phyloP scores from a whole-genome alignment of 2,797 vertebrate species.

The Mormyrus proboscirostris region DNA sequence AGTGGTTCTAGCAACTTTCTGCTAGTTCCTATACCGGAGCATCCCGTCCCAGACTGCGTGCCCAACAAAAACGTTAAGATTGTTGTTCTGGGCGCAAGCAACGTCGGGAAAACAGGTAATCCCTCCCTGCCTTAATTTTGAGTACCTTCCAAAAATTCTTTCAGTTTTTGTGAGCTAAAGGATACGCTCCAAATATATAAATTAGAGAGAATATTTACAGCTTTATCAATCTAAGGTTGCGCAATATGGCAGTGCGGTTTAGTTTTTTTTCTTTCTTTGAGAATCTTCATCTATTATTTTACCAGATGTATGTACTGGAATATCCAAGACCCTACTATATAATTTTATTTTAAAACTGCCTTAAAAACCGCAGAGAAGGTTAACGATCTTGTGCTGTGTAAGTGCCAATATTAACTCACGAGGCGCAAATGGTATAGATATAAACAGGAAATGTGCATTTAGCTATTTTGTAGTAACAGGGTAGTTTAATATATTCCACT shows the following conservation, averaged over 20 bases:
- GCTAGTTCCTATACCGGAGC: constrained; percentile 85
- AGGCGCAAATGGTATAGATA: not conserved
- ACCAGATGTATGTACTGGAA: not conserved
- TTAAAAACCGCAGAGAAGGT: not conserved
- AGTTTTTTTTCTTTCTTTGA: not conserved
- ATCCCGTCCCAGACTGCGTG: constrained; percentile 69
- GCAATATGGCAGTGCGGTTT: not conserved
- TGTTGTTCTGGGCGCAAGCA: constrained; percentile 79
- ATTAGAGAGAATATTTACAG: not conserved
- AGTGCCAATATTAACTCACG: not conserved
- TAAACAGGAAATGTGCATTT: not conserved
- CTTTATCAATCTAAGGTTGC: not conserved
- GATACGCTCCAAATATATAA: not conserved
- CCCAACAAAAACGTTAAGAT: constrained; percentile 84
- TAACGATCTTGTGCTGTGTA: not conserved
- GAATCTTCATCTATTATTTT: not conserved
- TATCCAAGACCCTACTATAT: not conserved
- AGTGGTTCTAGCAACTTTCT: constrained; percentile 77
- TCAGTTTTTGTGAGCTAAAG: not conserved
- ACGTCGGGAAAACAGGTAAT: constrained; percentile 85
- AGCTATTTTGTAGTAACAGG: not conserved
- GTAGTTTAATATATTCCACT: not conserved
- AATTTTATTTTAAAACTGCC: not conserved
- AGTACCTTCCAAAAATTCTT: not conserved
- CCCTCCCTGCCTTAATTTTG: not conserved